Evolutionary conservation across 2,888 invertebrate genomes (phyloP).

Genomic region (Lordiphosa andalusiaca): DNA sequence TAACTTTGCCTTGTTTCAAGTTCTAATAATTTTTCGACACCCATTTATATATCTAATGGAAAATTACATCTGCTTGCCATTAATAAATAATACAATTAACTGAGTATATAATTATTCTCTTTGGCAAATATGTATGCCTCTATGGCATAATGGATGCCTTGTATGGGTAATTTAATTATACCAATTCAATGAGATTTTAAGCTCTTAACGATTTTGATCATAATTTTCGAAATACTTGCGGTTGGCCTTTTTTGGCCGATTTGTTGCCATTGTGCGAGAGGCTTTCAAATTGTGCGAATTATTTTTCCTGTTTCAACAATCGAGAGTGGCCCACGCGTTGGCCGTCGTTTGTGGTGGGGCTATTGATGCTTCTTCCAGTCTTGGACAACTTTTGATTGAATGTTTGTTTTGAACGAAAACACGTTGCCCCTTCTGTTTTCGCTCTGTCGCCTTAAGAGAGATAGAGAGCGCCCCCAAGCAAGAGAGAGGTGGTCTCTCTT

Average conservation of each 20-base stretch:
- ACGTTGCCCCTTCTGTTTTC: constrained; percentile 13
- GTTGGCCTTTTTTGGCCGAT: constrained; percentile 6
- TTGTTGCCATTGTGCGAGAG: constrained; percentile 25
- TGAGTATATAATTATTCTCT: neutral
- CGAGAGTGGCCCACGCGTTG: constrained; percentile 52
- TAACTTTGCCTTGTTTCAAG: no score
- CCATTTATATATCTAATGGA: no score
- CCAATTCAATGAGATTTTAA: constrained; percentile 22
- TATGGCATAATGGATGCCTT: neutral
- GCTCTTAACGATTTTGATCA: constrained; percentile 8
- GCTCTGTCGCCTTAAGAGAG: neutral
- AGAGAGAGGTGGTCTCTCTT: neutral
- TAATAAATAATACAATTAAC: constrained; percentile 1
- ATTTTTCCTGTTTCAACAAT: constrained; percentile 34
- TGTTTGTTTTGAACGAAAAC: constrained; percentile 57
- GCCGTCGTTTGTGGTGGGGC: neutral
- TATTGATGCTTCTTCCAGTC: constrained; percentile 13
- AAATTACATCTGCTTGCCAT: neutral
- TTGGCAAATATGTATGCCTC: neutral
- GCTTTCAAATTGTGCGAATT: constrained; percentile 38
- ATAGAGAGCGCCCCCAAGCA: constrained; percentile 1
- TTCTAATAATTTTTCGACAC: no score
- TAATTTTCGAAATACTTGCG: constrained; percentile 4
- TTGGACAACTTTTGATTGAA: constrained; percentile 35
- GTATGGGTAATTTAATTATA: constrained; percentile 32